Conservation (phyloP, 2,113 vertebrate species). For the Rutilus rutilus region DNA sequence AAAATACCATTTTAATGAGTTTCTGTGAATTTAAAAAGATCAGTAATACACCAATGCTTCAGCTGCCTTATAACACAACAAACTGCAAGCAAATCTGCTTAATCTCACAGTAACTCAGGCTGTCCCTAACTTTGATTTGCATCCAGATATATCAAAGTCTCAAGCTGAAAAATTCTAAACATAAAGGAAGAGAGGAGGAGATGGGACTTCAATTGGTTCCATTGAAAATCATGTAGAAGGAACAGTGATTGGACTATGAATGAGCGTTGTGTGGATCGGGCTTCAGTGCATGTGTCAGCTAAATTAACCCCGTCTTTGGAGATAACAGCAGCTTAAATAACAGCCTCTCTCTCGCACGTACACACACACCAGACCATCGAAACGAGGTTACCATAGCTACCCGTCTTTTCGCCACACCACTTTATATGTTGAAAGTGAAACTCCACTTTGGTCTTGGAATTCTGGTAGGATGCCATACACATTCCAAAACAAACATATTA, state of each 20-base stretch:
- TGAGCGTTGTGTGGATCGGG: slow-evolving; percentile 9
- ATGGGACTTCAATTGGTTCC: slow-evolving; percentile 5
- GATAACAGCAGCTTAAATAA: slow-evolving; percentile 34
- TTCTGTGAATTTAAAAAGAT: neutral
- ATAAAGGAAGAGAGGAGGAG: neutral
- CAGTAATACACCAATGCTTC: neutral
- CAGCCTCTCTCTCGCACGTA: slow-evolving; percentile 11
- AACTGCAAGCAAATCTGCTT: neutral
- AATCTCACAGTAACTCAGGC: neutral
- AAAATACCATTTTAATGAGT: neutral
- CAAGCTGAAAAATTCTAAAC: neutral
- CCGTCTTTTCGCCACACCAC: slow-evolving; percentile 21
- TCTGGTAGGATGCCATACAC: neutral
- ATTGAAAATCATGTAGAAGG: slow-evolving; percentile 18
- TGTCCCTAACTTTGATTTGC: slow-evolving; percentile 9
- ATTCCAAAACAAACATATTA: slow-evolving; percentile 23
- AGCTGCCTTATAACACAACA: neutral
- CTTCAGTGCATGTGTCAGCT: slow-evolving; percentile 26
- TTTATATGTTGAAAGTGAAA: slow-evolving; percentile 34
- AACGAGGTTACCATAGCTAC: slow-evolving; percentile 50
- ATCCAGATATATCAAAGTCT: slow-evolving; percentile 11
- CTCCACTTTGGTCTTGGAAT: slow-evolving; percentile 11
- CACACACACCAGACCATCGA: slow-evolving; percentile 31
- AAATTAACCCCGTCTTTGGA: slow-evolving; percentile 40
- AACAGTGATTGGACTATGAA: slow-evolving; percentile 43